Percentiles rank a stretch among this genome's conserved stretches.
Conservation (phyloP, 2,113 vertebrate species). For the Genyomyrus donnyi region DNA sequence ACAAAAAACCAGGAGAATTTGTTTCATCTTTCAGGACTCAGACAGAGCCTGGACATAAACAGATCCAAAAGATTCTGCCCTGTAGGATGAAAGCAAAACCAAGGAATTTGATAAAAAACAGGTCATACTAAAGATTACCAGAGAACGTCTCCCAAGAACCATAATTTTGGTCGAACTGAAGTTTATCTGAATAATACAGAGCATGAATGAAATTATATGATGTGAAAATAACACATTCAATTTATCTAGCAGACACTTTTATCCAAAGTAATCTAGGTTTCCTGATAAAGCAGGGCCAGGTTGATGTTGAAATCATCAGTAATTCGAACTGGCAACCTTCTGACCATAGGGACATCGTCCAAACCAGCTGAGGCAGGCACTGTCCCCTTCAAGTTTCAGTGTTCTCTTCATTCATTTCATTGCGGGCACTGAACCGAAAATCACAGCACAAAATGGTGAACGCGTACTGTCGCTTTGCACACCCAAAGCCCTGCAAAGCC, state of each 20-base stretch:
- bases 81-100: not conserved
- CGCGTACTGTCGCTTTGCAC: too few relatives aligned
- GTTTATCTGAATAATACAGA: not conserved
- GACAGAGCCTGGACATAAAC: not conserved
- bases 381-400: not conserved
- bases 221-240: not conserved
- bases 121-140: not conserved
- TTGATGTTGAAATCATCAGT: not conserved
- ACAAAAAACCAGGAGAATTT: not conserved
- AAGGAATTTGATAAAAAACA: not conserved
- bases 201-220: not conserved
- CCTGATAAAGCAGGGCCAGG: not conserved
- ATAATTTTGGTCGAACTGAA: not conserved
- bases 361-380: not conserved
- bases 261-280: not conserved
- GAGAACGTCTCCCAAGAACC: not conserved
- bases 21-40: not conserved
- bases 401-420: not conserved
- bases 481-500: rapidly evolving
- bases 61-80: not conserved
- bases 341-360: not conserved
- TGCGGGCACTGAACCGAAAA: not conserved
- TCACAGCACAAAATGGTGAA: not conserved
- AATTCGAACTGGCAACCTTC: not conserved
- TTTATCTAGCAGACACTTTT: not conserved